phyloP scores from a whole-genome alignment of 2,113 vertebrate species.

The Hippocampus guttulatus region DNA sequence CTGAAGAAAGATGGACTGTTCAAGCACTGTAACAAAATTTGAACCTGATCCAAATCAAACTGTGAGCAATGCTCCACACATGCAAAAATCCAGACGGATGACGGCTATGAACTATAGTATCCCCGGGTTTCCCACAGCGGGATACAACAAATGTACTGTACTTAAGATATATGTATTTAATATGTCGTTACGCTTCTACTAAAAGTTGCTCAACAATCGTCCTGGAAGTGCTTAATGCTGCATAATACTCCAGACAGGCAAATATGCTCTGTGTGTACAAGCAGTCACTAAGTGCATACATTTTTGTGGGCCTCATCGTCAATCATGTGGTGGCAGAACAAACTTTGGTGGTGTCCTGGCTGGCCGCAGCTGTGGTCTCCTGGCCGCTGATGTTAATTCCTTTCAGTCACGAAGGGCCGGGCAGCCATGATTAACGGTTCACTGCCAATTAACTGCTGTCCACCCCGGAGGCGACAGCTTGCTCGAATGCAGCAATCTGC shows the following conservation, averaged over 20 bases:
- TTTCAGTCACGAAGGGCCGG: slow-evolving; percentile 52
- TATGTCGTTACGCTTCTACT: neutral
- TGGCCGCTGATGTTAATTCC: slow-evolving; percentile 57
- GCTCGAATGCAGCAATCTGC: slow-evolving; percentile 56
- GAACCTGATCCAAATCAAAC: neutral
- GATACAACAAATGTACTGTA: neutral
- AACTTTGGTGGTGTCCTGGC: slow-evolving; percentile 39
- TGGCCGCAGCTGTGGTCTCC: slow-evolving; percentile 30
- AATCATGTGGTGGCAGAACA: slow-evolving; percentile 36
- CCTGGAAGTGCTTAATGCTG: neutral
- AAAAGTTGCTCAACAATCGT: neutral
- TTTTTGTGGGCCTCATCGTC: neutral
- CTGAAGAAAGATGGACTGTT: neutral
- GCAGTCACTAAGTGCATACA: slow-evolving; percentile 4
- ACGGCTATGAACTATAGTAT: neutral
- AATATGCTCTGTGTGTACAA: neutral
- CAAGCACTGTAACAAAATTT: neutral
- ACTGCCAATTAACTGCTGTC: slow-evolving; percentile 63
- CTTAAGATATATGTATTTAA: slow-evolving; percentile 1
- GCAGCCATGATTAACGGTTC: slow-evolving; percentile 62
- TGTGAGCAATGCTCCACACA: neutral
- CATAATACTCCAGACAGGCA: neutral
- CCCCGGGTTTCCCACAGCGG: neutral
- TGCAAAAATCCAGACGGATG: neutral
- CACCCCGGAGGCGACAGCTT: slow-evolving; percentile 41